Base-by-base conservation (phyloP, 2,888 invertebrate genomes). In the Tanaodytes sp. region DNA sequence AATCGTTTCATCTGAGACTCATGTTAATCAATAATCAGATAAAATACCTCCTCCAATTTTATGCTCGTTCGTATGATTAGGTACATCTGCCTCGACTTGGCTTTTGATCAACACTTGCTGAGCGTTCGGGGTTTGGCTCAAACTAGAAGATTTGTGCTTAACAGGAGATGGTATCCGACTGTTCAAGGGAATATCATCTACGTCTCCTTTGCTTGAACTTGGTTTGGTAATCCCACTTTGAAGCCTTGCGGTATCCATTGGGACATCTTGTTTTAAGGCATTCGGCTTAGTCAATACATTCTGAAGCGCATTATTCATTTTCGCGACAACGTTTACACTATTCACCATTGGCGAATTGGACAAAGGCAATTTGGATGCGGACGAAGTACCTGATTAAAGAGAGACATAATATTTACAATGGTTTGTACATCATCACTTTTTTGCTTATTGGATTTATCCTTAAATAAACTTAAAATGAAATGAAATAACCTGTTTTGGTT, bases 41-140 rank as follows among this genome's bases (percentile, higher is more conserved):
- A n/a, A n/a, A n/a, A 8, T 75, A 84, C 84, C 84, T 82, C 84
- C 84, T 63, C 84, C 84, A 73, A 84, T 85, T 81, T 85, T 85
- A 79, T 84, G 83, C 67, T 85, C 84, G 54, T 77, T 83, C 54
- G 79, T 82, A 66, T 85, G 84, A 76, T 84, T 85, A 36, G 80
- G 79, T 31, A 80, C 71, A 18, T 84, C 84, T 42, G 80, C 72
- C 62, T 85, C 84, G 43, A 75, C 75, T 71, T 79, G 80, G 74
- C 51, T 79, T 73, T 82, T 83, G 8, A 77, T 76, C 71, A 80
- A 73, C 36, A 74, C 66, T 54, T 79, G 82, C 43, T 79, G 80
- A 31, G 74, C 69, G 55, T 79, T 82, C 18, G 80, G 72, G 12
- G 76, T 72, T 64, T 82, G 84, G 75, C 76, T 80, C 19, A 79